Base-by-base conservation (phyloP, 2,888 invertebrate species). In the Morpho achilles region DNA sequence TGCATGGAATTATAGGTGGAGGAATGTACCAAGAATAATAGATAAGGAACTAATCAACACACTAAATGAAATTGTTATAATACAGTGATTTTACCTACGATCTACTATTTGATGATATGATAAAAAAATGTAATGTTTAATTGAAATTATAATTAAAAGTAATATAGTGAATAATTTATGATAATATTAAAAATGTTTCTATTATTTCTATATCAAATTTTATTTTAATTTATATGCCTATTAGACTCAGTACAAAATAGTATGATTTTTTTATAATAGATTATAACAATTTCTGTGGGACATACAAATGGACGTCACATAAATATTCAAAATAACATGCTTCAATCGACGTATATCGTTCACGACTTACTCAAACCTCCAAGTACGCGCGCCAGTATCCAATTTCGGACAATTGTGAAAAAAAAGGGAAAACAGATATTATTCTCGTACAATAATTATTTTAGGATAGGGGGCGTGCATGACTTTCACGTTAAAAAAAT, bases 361-460 rank as follows among this genome's bases (percentile, higher is more conserved):
- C 68, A 74, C 72, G 75, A 90, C 90, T 90, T 90, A 90, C 90
- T 90, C 72, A 90, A 75, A 84, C 90, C 90, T 90, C 90, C 90
- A 89, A 75, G 73, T 73, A 88, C 78, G 77, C 88, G 89, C 79
- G 83, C 82, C 80, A 85, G 76, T 74, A 85, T 87, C 90, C 90
- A 88, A 82, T 81, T 75, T 77, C 87, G 89, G 89, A 90, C 90
- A 88, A 88, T 84, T 77, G 81, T 81, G 81, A 69, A 80, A 76
- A 74, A 70, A 71, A 70, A 69, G 56, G 54, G 81, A 80, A 84
- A 76, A 85, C 81, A 86, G 83, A 84, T 84, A 89, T 89, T 88
- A 89, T 86, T 75, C 67, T 67, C 70, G 69, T 61, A 67, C 65
- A 64, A 62, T 54, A 68, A 67, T 58, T 69, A 55, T 53, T 32